A percentile compares a stretch with the other conserved stretches of the same genome.
Conservation (phyloP, 92 coral and sea anemone species). For the Siderastrea radians region DNA sequence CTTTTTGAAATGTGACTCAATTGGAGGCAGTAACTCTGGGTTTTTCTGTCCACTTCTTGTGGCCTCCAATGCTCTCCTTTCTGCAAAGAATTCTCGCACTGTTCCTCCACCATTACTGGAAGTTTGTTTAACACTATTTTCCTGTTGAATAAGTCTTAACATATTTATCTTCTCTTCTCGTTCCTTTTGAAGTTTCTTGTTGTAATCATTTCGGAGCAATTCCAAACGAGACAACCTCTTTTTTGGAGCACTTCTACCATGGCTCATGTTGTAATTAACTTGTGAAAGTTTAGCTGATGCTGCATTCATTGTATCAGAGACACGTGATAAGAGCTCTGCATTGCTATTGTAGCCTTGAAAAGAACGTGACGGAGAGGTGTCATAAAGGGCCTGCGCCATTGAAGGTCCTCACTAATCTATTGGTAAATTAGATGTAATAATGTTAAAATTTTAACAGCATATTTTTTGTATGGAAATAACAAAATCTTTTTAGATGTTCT, state of each 20-base stretch:
- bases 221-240: conserved; percentile 84
- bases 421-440: not conserved
- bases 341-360: conserved; percentile 24
- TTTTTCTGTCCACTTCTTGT: conserved; percentile 62
- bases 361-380: conserved; percentile 33
- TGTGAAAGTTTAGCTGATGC: conserved; percentile 17
- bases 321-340: conserved; percentile 21
- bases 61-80: conserved; percentile 92
- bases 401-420: conserved; percentile 16
- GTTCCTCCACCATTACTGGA: conserved; percentile 70
- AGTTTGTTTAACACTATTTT: conserved; percentile 39
- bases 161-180: conserved; percentile 83
- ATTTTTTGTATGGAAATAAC: not conserved
- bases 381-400: conserved; percentile 52
- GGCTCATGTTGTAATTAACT: conserved; percentile 70
- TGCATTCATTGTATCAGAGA: conserved; percentile 31
- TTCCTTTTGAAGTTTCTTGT: conserved; percentile 85
- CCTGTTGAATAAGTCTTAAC: conserved; percentile 50
- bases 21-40: conserved; percentile 88
- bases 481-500: not conserved
- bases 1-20: conserved; percentile 80
- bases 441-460: not conserved
- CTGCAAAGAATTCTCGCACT: conserved; percentile 95
- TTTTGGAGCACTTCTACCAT: conserved; percentile 40
- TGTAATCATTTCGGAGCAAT: conserved; percentile 82